Evolutionary conservation across 2,113 vertebrate genomes (phyloP), one percentile per base, ranked within the genome.

Genomic region (Madoqua kirkii): DNA sequence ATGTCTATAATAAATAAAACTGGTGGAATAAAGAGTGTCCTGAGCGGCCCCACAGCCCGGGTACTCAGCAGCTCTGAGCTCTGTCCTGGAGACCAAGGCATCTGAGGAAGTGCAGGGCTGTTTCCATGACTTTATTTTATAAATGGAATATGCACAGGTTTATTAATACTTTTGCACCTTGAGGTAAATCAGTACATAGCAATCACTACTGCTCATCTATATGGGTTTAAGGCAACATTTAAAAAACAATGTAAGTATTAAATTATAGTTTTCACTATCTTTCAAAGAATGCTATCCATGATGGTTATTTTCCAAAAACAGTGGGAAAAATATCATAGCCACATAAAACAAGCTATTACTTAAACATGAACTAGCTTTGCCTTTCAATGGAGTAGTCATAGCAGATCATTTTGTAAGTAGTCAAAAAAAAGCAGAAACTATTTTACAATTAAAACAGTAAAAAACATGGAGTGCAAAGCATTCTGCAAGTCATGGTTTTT

Each of bases 11-110:
- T 99, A 99, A 98, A 98, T 99, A 98, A 97, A 94, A 97, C 27
- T 93, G 96, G 76, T 83, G 36, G 89, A 96, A 43, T 96, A 36
- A 94, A 96, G 90, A 97, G 96, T 93, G 98, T 99, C 98, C 99
- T 99, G 98, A 99, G 97, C 87, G 98, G 98, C 98, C 98, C 97
- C 97, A 96, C 79, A 96, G 98, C 98, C 98, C 98, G 97, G 98
- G 98, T 92, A 97, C 93, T 98, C 98, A 98, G 98, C 98, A 98
- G 98, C 98, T 98, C 94, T 98, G 98, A 98, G 97, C 97, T 98
- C 98, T 96, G 98, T 95, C 97, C 45, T 64, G 98, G 94, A 98
- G 98, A 98, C 79, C 96, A 99, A 98, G 98, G 98, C 98, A 98
- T 98, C 94, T 98, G 98, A 96, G 96, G 98, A 99, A 99, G 98